Evolutionary conservation across 2,888 invertebrate genomes (phyloP).

Genomic region (Galeruca laticollis): DNA sequence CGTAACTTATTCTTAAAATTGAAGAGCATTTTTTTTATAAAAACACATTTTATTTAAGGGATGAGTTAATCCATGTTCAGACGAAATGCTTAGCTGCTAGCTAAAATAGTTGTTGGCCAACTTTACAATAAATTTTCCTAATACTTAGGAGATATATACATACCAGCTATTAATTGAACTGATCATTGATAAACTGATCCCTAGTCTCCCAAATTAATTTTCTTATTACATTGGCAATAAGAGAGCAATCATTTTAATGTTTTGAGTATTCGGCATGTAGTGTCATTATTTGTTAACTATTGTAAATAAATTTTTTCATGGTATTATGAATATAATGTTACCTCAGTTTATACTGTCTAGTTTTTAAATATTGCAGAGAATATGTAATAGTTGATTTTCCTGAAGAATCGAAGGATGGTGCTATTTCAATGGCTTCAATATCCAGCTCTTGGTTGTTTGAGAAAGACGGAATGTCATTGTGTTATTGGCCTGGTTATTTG

Average conservation of each 20-base stretch:
- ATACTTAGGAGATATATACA: slow-evolving; percentile 2
- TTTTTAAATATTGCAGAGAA: too few relatives aligned
- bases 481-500: too few relatives aligned
- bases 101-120: background rate
- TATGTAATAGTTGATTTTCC: too few relatives aligned
- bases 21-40: background rate
- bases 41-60: background rate
- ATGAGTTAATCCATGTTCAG: background rate
- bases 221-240: background rate
- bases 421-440: too few relatives aligned
- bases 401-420: too few relatives aligned
- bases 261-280: background rate
- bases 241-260: slow-evolving; percentile 1
- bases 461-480: too few relatives aligned
- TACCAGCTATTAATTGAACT: slow-evolving; percentile 4
- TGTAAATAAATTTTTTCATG: too few relatives aligned
- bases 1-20: background rate
- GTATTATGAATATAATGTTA: too few relatives aligned
- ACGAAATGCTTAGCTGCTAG: slow-evolving; percentile 2
- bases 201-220: background rate
- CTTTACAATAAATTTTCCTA: slow-evolving; percentile 1
- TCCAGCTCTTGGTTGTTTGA: too few relatives aligned
- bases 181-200: slow-evolving; percentile 1
- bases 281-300: slow-evolving; percentile 2
- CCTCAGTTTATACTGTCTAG: too few relatives aligned